Percentiles rank a stretch among this genome's conserved stretches.
Evolutionary conservation across 2,888 invertebrate species (phyloP).

Genomic region (Adelphocoris suturalis): DNA sequence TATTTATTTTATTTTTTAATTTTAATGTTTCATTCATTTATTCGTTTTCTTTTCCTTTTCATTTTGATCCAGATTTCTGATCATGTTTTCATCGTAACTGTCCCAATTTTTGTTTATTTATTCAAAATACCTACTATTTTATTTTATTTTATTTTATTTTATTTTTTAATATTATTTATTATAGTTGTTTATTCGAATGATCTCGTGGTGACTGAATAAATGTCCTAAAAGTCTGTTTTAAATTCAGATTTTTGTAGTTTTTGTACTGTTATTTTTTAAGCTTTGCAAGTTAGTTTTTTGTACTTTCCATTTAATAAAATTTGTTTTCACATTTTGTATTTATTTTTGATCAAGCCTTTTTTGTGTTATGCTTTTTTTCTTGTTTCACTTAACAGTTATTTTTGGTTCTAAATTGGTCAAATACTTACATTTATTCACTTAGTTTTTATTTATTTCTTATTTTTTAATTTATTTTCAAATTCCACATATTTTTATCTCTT

Average conservation of each 20-base stretch:
- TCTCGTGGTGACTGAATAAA: not conserved
- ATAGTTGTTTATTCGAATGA: not conserved
- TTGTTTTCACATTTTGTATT: slow-evolving; percentile 35
- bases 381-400: not conserved
- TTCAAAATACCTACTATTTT: too few species aligned
- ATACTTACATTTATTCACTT: not conserved
- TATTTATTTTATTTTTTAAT: slow-evolving; percentile 36
- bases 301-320: slow-evolving; percentile 24
- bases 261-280: slow-evolving; percentile 19
- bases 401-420: not conserved
- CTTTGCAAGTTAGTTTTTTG: slow-evolving; percentile 6
- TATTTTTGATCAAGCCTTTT: slow-evolving; percentile 35
- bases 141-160: not conserved
- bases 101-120: not conserved
- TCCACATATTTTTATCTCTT: not conserved
- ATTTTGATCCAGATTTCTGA: not conserved
- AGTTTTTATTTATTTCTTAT: not conserved
- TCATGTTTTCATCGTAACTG: not conserved
- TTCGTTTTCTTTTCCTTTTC: slow-evolving; percentile 43
- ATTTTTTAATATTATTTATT: not conserved
- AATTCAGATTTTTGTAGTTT: slow-evolving; percentile 2
- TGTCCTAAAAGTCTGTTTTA: not conserved
- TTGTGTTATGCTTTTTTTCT: not conserved
- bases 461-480: not conserved
- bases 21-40: slow-evolving; percentile 59